phyloP scores from a whole-genome alignment of 2,113 vertebrate species.

The Silurus glanis region DNA sequence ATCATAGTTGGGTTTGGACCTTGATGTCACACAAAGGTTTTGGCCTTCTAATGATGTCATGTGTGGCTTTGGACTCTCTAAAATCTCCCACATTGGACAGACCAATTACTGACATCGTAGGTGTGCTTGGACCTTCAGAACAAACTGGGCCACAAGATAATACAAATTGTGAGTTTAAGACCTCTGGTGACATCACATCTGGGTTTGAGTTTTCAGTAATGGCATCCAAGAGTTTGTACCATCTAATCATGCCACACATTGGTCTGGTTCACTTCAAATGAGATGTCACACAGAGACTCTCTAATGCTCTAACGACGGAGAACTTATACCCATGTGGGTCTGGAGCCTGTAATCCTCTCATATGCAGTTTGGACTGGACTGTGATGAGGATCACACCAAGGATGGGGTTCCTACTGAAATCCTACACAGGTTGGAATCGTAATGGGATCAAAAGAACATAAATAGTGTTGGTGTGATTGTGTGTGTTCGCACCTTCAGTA shows the following conservation, averaged over 20 bases:
- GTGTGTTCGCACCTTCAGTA: slow-evolving; percentile 66
- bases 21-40: no score
- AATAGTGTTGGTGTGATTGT: slow-evolving; percentile 17
- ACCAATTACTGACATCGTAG: not conserved
- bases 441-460: not conserved
- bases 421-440: not conserved
- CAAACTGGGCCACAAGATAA: not conserved
- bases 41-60: not conserved
- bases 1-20: not conserved
- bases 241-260: not conserved
- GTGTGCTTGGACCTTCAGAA: not conserved
- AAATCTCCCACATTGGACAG: not conserved
- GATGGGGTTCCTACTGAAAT: not conserved
- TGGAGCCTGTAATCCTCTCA: not conserved
- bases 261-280: not conserved
- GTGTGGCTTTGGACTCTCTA: not conserved
- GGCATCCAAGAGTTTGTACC: not conserved
- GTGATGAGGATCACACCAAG: not conserved
- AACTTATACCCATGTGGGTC: not conserved
- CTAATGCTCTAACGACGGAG: not conserved
- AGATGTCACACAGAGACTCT: not conserved
- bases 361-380: not conserved
- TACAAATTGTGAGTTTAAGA: no score
- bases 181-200: not conserved
- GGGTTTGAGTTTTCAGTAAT: not conserved